phyloP scores from a whole-genome alignment of 2,888 invertebrate genomes.

The Netelia inedita region DNA sequence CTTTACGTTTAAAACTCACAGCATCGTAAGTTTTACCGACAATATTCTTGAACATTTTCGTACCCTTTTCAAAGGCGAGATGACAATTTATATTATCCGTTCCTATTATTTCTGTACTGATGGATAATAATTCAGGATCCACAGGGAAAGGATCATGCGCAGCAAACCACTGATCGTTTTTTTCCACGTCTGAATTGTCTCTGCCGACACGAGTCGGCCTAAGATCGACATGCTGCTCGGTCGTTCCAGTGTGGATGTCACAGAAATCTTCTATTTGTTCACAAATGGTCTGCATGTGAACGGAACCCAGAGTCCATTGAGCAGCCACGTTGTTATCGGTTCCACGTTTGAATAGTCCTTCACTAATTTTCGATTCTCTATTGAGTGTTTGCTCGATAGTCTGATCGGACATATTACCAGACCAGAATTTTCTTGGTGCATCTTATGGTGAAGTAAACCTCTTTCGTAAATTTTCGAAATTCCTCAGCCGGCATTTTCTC shows the following conservation, averaged over 20 bases:
- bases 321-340: constrained; percentile 48
- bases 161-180: constrained; percentile 57
- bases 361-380: constrained; percentile 74
- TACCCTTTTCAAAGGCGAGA: constrained; percentile 62
- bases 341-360: constrained; percentile 75
- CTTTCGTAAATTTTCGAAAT: constrained; percentile 69
- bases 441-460: constrained; percentile 76
- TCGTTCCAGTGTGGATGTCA: constrained; percentile 30
- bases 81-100: constrained; percentile 46
- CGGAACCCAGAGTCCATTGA: constrained; percentile 38
- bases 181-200: constrained; percentile 62
- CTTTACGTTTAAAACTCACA: constrained; percentile 48
- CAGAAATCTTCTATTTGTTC: constrained; percentile 45
- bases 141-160: constrained; percentile 59
- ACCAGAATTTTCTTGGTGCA: constrained; percentile 74
- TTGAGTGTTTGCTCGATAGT: constrained; percentile 79
- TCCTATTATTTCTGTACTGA: constrained; percentile 40
- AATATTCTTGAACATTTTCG: constrained; percentile 29
- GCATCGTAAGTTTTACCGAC: constrained; percentile 47
- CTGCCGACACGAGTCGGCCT: constrained; percentile 48
- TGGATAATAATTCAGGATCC: constrained; percentile 45
- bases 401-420: constrained; percentile 75
- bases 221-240: constrained; percentile 60
- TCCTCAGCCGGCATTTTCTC: constrained; percentile 71
- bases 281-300: constrained; percentile 48